Evolutionary conservation across 2,113 vertebrate genomes (phyloP).

Genomic region (Euleptes europaea): DNA sequence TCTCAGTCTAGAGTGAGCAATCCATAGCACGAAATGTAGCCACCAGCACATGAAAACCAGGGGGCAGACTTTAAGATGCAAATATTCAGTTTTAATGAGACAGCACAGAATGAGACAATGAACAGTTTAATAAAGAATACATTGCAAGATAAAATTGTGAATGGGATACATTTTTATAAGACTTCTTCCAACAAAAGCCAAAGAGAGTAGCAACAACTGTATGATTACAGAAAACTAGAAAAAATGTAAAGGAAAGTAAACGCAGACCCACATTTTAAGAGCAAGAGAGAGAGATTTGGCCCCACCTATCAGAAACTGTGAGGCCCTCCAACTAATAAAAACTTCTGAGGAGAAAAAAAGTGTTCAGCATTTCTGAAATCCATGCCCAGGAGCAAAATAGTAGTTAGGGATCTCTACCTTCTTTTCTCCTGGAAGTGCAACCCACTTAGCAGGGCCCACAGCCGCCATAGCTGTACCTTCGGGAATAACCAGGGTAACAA

Average conservation of each 20-base stretch:
- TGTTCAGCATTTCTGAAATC: not conserved
- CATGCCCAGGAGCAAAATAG: not conserved
- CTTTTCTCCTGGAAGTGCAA: no score
- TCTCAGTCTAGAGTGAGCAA: no score
- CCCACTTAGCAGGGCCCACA: slow-evolving; percentile 4
- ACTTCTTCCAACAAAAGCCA: not conserved
- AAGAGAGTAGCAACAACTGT: not conserved
- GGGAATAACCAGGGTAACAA: not conserved
- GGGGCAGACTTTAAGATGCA: not conserved
- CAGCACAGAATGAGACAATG: no score
- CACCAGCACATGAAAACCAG: not conserved
- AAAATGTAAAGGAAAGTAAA: not conserved
- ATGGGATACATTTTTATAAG: no score
- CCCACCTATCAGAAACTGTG: not conserved
- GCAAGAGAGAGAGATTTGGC: not conserved
- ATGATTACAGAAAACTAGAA: not conserved
- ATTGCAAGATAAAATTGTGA: not conserved
- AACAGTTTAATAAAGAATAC: not conserved
- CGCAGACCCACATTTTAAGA: not conserved
- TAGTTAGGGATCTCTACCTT: no score
- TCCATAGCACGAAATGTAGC: not conserved
- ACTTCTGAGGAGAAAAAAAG: not conserved
- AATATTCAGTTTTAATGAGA: not conserved
- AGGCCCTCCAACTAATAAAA: not conserved
- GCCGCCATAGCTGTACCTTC: not conserved